A percentile compares a stretch with the other conserved stretches of the same genome.
These are phyloP conservation scores for Conistra vaccinii DNA, from an alignment of 2,888 invertebrate species.

Conservation along the genomic window DNA sequence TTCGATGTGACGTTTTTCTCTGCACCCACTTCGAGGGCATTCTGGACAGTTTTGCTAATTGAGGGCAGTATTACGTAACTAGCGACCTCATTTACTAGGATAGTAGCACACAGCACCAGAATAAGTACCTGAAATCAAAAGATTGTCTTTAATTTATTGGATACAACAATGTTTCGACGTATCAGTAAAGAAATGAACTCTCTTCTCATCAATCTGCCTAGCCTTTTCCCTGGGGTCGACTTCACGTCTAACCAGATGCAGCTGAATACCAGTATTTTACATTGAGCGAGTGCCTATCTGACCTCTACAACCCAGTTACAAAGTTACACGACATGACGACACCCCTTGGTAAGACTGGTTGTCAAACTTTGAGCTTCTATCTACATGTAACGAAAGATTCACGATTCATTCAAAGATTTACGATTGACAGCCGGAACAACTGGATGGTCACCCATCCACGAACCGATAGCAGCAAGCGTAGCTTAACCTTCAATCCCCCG, in stretches of 20 bases:
- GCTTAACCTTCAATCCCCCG: neutral
- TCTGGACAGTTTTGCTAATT: slow-evolving; percentile 18
- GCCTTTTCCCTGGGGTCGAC: neutral
- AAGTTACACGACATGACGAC: too few species aligned
- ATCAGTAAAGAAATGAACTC: neutral
- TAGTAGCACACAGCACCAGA: slow-evolving; percentile 46
- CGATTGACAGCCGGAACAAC: too few species aligned
- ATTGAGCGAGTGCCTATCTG: too few species aligned
- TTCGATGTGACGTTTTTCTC: slow-evolving; percentile 22
- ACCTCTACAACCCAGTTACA: too few species aligned
- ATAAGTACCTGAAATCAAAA: slow-evolving; percentile 61
- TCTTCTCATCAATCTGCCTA: neutral
- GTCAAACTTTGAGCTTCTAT: too few species aligned
- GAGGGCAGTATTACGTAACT: slow-evolving; percentile 47
- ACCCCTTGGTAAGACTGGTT: too few species aligned
- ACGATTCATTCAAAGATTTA: too few species aligned
- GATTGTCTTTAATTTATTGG: neutral
- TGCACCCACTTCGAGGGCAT: slow-evolving; percentile 13
- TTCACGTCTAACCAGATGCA: neutral
- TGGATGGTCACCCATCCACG: neutral
- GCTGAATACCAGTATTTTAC: neutral
- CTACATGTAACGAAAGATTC: too few species aligned
- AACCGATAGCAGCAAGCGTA: neutral
- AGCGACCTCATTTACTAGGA: slow-evolving; percentile 42
- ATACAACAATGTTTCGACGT: neutral